A percentile compares a stretch with the other conserved stretches of the same genome.
Conservation (phyloP, 1,140 invertebrate genomes). For the Eubasilissa regina region DNA sequence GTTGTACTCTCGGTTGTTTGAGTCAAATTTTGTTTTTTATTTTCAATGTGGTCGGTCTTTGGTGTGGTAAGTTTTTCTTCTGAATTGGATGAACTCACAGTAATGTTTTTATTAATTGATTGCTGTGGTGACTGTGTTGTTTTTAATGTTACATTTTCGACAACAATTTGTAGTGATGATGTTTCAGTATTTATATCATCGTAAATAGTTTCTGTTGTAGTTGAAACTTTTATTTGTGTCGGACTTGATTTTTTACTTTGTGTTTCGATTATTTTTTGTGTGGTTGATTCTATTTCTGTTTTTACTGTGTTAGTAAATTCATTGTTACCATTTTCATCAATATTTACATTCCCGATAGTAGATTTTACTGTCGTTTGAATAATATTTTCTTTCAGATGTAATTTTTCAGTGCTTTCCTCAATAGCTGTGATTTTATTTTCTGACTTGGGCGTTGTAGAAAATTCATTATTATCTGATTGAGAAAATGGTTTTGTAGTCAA, state of each 20-base stretch:
- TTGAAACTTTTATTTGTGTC: background rate
- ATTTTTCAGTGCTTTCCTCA: background rate
- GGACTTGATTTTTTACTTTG: background rate
- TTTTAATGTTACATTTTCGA: background rate
- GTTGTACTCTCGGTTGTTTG: constrained; percentile 1
- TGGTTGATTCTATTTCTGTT: background rate
- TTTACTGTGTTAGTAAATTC: too few relatives aligned
- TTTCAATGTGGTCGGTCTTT: background rate
- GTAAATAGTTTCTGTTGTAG: background rate
- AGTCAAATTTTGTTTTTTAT: background rate
- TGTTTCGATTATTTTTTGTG: background rate
- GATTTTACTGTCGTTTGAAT: too few relatives aligned
- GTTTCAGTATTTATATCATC: background rate
- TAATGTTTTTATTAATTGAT: constrained; percentile 1
- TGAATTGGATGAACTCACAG: background rate
- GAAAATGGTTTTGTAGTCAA: too few relatives aligned
- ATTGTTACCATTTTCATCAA: too few relatives aligned
- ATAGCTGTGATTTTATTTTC: background rate
- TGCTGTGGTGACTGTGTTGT: background rate
- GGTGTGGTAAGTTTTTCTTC: background rate
- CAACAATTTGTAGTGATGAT: background rate
- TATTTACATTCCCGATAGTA: too few relatives aligned
- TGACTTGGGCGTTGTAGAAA: too few relatives aligned
- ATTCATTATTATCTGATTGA: too few relatives aligned
- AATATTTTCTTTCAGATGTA: too few relatives aligned